phyloP scores from a whole-genome alignment of 2,888 invertebrate genomes.

The Arge pagana region DNA sequence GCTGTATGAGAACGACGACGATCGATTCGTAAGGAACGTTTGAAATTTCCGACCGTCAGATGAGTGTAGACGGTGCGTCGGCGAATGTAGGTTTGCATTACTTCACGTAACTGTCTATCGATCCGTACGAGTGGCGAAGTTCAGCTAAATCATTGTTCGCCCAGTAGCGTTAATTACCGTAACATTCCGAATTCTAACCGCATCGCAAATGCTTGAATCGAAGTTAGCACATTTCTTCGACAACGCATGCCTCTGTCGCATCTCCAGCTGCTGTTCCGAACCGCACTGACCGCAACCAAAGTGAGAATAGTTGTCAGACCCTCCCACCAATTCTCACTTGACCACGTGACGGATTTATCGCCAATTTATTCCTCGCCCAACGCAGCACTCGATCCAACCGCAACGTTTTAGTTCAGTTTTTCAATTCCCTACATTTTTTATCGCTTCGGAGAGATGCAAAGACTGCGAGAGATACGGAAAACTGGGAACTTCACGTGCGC shows the following conservation, averaged over 20 bases:
- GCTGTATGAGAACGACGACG: no score
- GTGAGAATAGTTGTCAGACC: slow-evolving; percentile 40
- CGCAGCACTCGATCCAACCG: no score
- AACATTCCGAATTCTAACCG: no score
- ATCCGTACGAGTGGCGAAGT: neutral
- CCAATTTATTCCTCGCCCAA: no score
- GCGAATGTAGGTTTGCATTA: neutral
- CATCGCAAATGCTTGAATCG: neutral
- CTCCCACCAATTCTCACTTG: slow-evolving; percentile 1
- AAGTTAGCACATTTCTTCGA: slow-evolving; percentile 31
- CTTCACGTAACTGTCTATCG: neutral
- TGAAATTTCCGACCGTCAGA: no score
- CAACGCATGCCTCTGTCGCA: slow-evolving; percentile 37
- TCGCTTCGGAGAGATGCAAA: no score
- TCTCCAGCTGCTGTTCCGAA: slow-evolving; percentile 33
- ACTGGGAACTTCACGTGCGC: neutral
- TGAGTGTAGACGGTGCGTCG: no score
- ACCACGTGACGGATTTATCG: slow-evolving; percentile 6
- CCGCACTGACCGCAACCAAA: slow-evolving; percentile 38
- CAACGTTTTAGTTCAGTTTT: no score
- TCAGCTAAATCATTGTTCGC: slow-evolving; percentile 29
- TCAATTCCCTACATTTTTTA: no score
- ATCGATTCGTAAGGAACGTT: no score
- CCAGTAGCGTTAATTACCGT: slow-evolving; percentile 14
- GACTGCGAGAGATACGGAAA: no score